These are phyloP conservation scores for Trichacis sp. DNA, from an alignment of 2,888 invertebrate genomes.

Conservation along the genomic window DNA sequence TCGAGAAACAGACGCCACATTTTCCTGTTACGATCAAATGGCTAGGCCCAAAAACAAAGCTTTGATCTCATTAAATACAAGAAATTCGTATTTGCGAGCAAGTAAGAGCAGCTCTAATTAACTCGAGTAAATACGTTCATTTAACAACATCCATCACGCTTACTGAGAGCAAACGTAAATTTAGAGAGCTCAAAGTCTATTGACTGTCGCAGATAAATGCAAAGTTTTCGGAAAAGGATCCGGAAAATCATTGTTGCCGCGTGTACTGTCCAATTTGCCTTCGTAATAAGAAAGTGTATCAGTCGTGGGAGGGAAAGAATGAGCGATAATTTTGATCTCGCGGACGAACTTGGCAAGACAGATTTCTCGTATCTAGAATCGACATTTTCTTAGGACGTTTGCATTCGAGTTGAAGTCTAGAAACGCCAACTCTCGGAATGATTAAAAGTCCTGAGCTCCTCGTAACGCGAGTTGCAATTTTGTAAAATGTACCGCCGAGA, in stretches of 20 bases:
- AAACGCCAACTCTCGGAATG: slow-evolving; percentile 34
- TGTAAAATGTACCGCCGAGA: slow-evolving; percentile 24
- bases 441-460: slow-evolving; percentile 21
- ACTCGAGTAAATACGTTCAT: not conserved
- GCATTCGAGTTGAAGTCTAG: slow-evolving; percentile 26
- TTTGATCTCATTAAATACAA: no score
- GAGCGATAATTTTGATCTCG: no score
- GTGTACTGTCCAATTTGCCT: no score
- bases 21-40: no score
- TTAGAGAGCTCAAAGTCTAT: not conserved
- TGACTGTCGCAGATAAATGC: not conserved
- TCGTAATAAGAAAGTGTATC: no score
- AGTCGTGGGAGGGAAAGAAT: no score
- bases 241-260: not conserved
- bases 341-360: no score
- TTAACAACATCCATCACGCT: no score
- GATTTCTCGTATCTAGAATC: slow-evolving; percentile 8
- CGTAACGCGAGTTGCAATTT: slow-evolving; percentile 27
- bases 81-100: no score
- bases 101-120: not conserved
- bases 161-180: no score
- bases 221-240: not conserved
- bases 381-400: slow-evolving; percentile 21
- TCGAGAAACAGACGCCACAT: no score
- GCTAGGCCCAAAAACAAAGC: no score